Evolutionary conservation across 1,140 invertebrate species (phyloP), one percentile per base, ranked within the genome.

Genomic region (Bombus difficillimus): DNA sequence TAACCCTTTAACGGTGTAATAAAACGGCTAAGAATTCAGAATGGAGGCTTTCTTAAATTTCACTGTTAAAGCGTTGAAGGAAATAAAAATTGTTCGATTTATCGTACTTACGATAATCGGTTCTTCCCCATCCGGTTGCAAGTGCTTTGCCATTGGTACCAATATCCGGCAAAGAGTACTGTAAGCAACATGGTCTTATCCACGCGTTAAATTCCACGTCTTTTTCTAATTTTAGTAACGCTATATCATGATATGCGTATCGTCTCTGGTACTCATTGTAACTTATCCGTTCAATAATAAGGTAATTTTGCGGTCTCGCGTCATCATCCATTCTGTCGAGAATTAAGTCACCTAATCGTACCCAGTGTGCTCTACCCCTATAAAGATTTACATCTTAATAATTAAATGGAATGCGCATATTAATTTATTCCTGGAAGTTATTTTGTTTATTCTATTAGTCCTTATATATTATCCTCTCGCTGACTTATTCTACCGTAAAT

Each of bases 181-280:
- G 88, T n/a, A 96, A 80, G 83, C 96, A 97, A 8, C 95, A 95
- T 0, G 96, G 96, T 71, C 96, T 93, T 10, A 96, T 95, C 85
- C 93, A 96, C 1, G 94, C 92, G 47, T 94, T 95, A 34, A 96
- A 95, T n/a, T 68, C 79, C 1, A 96, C 95, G 71, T 92, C 86
- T 41, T 79, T 89, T 37, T 95, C 91, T 37, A 96, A 88, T 88
- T 95, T 94, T 1, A 96, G 69, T 4, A 97, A 86, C 13, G 96
- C 96, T 69, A 97, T 96, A 71, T 97, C 96, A 88, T 97, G 95
- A 85, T 96, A 96, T 37, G 94, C 91, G 0, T 87, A 85, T 0
- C 92, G 92, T 15, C 85, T 91, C 8, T 93, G 92, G 78, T 96
- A 97, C 0, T 92, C 43, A 6, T 96, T 95, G 91, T 97, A 95